phyloP scores from a whole-genome alignment of 2,113 vertebrate genomes.

The pig (Sus scrofa) region DNA sequence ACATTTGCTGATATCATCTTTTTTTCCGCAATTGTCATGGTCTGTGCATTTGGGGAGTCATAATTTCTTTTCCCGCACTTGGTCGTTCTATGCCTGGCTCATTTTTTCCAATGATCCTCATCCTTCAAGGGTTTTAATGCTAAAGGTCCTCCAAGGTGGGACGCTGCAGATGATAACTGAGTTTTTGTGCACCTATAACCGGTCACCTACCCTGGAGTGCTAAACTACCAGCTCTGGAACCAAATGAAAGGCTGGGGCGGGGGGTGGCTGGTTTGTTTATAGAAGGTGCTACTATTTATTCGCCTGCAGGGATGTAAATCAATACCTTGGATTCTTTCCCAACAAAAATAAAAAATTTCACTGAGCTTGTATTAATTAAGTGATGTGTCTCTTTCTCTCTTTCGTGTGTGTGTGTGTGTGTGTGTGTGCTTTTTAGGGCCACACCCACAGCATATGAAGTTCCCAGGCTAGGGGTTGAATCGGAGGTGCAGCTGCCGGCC shows the following conservation, averaged over 20 bases:
- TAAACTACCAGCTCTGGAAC: background rate
- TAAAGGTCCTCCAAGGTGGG: background rate
- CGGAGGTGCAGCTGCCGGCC: no score
- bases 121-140: background rate
- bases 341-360: slow-evolving; percentile 13
- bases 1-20: slow-evolving; percentile 61
- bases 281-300: background rate
- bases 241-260: background rate
- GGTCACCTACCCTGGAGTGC: background rate
- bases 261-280: background rate
- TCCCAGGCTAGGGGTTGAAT: no score
- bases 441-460: no score
- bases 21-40: slow-evolving; percentile 35
- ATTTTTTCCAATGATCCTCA: slow-evolving; percentile 45
- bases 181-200: background rate
- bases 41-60: slow-evolving; percentile 35
- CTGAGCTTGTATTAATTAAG: background rate
- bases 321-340: background rate
- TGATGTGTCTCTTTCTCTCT: background rate
- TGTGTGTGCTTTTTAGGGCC: no score
- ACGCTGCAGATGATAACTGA: background rate
- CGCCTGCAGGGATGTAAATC: background rate
- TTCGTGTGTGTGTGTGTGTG: no score
- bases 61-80: background rate
- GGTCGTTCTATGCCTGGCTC: slow-evolving; percentile 6